Evolutionary conservation across 2,888 invertebrate genomes (phyloP), one percentile per base, ranked within the genome.

Genomic region (Bruchidius siliquastri): DNA sequence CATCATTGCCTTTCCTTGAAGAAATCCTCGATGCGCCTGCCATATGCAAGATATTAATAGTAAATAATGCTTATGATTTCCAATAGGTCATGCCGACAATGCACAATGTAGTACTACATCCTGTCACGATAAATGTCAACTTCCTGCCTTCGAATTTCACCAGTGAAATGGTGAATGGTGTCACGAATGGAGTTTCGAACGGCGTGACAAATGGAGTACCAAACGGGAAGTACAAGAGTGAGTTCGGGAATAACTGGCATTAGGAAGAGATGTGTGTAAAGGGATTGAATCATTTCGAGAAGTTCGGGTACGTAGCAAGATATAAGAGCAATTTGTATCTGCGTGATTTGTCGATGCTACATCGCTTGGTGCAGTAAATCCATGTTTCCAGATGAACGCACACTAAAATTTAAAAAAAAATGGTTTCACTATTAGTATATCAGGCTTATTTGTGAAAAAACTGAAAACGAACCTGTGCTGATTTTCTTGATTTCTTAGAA

Each of bases 111-210:
- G 90, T 93, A 0, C 86, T 96, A 49, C 96, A 96, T 87, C 96
- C 96, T 2, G 94, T 96, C 79, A 95, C 95, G 74, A 96, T 96
- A 75, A 94, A 94, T 84, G 96, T 96, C n/a, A 94, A 94, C 87
- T 95, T 94, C 79, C 85, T 86, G 74, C 84, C 83, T 10, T 84
- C 83, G 13, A 80, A 78, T 76, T 71, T 69, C 67, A 68, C 71
- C 22, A 71, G 30, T 26, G 73, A 74, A 22, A 77, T 75, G 32
- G 20, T 21, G 22, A 68, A 68, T 68, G 22, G 22, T 20, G 22
- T 21, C 1, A 68, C 21, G 21, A 68, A 49, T 13, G 49, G 49
- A 49, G 49, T 49, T 18, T 49, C 49, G 13, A 49, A 49, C 18
- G 49, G 10, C 18, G 49, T 49, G 1, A 13, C 49, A 13, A 49